Conservation (phyloP, 2,113 vertebrate species). For the Erpornis zantholeuca region DNA sequence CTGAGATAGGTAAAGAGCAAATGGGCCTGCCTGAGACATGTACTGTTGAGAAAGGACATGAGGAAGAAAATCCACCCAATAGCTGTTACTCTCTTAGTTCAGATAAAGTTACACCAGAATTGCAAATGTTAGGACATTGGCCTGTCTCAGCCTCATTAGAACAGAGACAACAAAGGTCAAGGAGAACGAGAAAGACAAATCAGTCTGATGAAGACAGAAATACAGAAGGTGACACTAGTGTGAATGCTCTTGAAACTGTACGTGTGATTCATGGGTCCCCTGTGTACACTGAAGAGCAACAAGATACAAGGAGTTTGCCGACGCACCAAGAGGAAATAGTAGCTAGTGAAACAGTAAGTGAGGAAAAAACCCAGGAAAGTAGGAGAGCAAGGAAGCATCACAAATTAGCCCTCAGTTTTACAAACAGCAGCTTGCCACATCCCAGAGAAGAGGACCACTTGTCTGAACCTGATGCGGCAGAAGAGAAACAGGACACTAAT, state of each 20-base stretch:
- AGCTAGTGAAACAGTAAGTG: background rate
- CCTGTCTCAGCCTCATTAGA: conserved; percentile 56
- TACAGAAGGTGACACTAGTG: background rate
- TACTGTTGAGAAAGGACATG: background rate
- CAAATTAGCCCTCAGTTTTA: conserved; percentile 84
- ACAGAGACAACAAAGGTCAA: conserved; percentile 59
- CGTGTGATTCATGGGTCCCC: background rate
- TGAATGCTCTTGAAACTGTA: background rate
- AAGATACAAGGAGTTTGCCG: background rate
- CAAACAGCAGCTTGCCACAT: conserved; percentile 61
- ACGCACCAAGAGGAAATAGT: background rate
- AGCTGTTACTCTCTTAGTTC: background rate
- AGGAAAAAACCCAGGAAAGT: conserved; percentile 66
- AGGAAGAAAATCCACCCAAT: background rate
- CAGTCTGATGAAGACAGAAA: conserved; percentile 18
- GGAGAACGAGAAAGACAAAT: conserved; percentile 31
- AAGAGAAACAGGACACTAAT: background rate
- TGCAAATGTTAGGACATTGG: conserved; percentile 75
- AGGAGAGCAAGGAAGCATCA: conserved; percentile 75
- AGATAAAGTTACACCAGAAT: conserved; percentile 27
- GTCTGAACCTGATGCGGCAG: background rate
- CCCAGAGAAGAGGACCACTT: background rate
- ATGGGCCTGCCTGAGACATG: background rate
- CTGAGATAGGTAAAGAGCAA: background rate
- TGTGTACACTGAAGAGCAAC: conserved; percentile 1